Base-by-base conservation (phyloP, 2,113 vertebrate species). In the Suricata suricatta region DNA sequence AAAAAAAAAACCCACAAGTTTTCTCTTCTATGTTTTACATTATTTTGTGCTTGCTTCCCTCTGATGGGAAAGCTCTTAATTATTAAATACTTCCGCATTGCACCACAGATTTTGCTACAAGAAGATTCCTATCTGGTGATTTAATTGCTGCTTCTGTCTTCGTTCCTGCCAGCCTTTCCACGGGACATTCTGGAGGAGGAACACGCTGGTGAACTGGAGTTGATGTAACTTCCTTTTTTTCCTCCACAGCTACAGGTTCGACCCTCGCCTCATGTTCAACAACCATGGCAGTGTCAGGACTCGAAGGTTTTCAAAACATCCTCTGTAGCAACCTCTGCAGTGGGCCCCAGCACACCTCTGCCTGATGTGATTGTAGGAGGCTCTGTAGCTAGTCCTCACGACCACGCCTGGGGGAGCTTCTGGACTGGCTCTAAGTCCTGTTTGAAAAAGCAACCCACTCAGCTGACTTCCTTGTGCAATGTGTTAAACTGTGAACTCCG, bases 201-300 rank as follows among this genome's bases (percentile, higher is more conserved):
- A 33, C 71, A 71, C 27, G 3, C 0, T 12, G 13, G 19, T 76
- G 47, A n/a, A 69, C 35, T 21, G 3, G 33, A 54, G 25, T 76
- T 77, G 21, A 92, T 0, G 23, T 69, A 27, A 35, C 35, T 0
- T 19, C 35, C 7, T 90, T 27, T 8, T 27, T 87, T 21, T 41
- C 64, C 74, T 44, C 63, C 69, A 0, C 35, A 99, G 99, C 25
- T 99, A 99, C 92, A 98, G 96, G 88, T 99, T 99, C 97, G 99
- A 99, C 88, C 99, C 99, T 31, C 98, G 98, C n/a, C 98, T 99
- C 79, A 99, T 99, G 99, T 99, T 99, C 98, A 98, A 63, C 97
- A 97, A 93, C 57, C 98, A 98, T 0, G 98, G 98, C 35, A 90
- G 60, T 13, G 3, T 98, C 44, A 97, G 96, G 74, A 98, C 98